phyloP scores from a whole-genome alignment of 2,888 invertebrate genomes.

The Embidobia sp. region DNA sequence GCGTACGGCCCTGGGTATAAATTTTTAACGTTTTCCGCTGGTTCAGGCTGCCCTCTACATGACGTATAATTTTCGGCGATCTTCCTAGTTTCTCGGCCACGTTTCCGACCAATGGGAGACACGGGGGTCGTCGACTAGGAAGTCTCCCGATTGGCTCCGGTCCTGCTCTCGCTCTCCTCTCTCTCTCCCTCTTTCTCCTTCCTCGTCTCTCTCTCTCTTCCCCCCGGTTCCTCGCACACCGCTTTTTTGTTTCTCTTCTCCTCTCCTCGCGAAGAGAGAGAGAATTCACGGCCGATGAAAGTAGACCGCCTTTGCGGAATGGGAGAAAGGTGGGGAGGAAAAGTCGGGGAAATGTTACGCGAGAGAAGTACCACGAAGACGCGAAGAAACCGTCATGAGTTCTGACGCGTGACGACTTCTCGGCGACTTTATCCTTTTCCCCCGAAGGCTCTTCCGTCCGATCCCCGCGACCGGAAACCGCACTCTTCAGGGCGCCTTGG shows the following conservation, averaged over 20 bases:
- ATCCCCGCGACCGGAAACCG: too few relatives aligned
- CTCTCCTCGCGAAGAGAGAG: constrained; percentile 29
- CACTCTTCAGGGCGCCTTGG: too few relatives aligned
- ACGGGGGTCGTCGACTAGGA: constrained; percentile 51
- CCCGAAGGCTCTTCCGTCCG: too few relatives aligned
- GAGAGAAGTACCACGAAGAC: constrained; percentile 35
- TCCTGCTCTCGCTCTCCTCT: too few relatives aligned
- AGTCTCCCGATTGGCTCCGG: constrained; percentile 59
- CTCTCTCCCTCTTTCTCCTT: constrained; percentile 3
- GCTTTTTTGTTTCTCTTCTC: constrained; percentile 27
- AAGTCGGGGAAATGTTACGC: constrained; percentile 62
- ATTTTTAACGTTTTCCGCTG: constrained; percentile 62
- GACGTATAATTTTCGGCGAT: constrained; percentile 76
- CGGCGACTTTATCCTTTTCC: too few relatives aligned
- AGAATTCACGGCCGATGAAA: constrained; percentile 56
- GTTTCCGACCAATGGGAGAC: constrained; percentile 46
- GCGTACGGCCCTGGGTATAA: constrained; percentile 57
- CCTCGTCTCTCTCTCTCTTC: constrained; percentile 5
- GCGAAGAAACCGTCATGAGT: constrained; percentile 35
- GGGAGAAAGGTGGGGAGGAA: constrained; percentile 54
- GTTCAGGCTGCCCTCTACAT: constrained; percentile 73
- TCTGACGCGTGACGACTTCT: constrained; percentile 36
- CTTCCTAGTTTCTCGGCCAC: constrained; percentile 65
- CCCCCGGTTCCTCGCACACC: neutral
- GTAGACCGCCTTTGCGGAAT: constrained; percentile 49